Evolutionary conservation across 1,140 invertebrate genomes (phyloP), one percentile per base, ranked within the genome.

Genomic region (Helicoverpa armigera): DNA sequence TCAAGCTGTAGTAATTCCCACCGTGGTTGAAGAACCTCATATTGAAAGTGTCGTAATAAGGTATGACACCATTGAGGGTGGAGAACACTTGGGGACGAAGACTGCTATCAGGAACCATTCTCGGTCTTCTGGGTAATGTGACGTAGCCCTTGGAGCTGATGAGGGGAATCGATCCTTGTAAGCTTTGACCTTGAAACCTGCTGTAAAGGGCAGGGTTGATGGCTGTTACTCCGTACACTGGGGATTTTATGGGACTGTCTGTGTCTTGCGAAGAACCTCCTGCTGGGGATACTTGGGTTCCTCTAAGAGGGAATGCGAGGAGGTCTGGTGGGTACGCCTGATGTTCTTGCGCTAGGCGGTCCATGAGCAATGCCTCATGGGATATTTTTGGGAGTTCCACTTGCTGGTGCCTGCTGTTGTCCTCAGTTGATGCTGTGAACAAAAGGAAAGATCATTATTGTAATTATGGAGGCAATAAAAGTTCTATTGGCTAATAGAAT

Each of bases 1-100:
- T 97, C 58, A 98, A 91, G 73, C 97, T 98, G 18, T 97, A 95
- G 31, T 96, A 96, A 3, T 97, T 98, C 72, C 97, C 97, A 13
- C 97, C 97, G 74, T 98, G 97, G 0, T 97, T 97, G 31, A 98
- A 98, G 0, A 97, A 97, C 65, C 98, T 96, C 10, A 96, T 95
- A 0, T 98, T 98, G 13, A 98, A 95, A 86, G 98, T 98, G 85
- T 98, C 98, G 88, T 98, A 98, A 10, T 98, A 96, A 0, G 97
- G 97, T 86, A 98, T 97, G 1, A 96, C 93, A 16, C 96, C 95
- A 74, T 96, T 96, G 0, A 95, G 82, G 54, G 95, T 95, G 2
- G 96, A 95, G 56, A 94, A 94, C 51, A 95, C 94, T 80, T 95
- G 95, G 18, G 95, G 95, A 35, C 94, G 92, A 79, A 95, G 85